Evolutionary conservation across 1,140 invertebrate genomes (phyloP).

Genomic region (Pissodes strobi): DNA sequence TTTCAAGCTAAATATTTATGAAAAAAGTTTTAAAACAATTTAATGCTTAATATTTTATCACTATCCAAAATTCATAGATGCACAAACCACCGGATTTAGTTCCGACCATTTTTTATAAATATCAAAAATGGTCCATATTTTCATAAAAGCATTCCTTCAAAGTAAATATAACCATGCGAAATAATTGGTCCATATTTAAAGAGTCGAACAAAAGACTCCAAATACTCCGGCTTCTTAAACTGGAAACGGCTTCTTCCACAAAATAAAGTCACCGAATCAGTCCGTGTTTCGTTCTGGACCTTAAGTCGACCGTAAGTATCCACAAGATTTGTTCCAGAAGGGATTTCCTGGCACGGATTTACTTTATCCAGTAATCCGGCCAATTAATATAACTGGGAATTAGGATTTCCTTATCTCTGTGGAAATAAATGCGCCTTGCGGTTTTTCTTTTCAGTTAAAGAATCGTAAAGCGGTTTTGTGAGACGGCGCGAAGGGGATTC

Average conservation of each 20-base stretch:
- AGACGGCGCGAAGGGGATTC: no score
- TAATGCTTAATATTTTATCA: no score
- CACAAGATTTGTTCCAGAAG: conserved; percentile 30
- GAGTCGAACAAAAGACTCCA: conserved; percentile 10
- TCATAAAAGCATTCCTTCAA: no score
- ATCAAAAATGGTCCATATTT: no score
- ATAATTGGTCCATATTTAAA: neutral
- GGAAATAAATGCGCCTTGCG: conserved; percentile 9
- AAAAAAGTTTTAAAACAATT: no score
- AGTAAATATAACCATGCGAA: conserved; percentile 1
- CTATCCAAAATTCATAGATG: no score
- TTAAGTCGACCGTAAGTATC: conserved; percentile 36
- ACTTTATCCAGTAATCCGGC: conserved; percentile 32
- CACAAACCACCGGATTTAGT: no score
- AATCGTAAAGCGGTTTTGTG: no score
- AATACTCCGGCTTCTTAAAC: conserved; percentile 5
- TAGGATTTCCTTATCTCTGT: conserved; percentile 32
- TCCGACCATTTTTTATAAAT: no score
- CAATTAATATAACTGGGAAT: conserved; percentile 34
- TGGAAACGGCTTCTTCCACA: conserved; percentile 16
- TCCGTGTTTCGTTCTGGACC: conserved; percentile 26
- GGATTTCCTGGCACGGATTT: conserved; percentile 24
- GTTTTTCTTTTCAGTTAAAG: no score
- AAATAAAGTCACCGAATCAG: conserved; percentile 30
- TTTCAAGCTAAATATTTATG: no score